Evolutionary conservation across 2,113 vertebrate genomes (phyloP).

Genomic region (Polyodon spathula): DNA sequence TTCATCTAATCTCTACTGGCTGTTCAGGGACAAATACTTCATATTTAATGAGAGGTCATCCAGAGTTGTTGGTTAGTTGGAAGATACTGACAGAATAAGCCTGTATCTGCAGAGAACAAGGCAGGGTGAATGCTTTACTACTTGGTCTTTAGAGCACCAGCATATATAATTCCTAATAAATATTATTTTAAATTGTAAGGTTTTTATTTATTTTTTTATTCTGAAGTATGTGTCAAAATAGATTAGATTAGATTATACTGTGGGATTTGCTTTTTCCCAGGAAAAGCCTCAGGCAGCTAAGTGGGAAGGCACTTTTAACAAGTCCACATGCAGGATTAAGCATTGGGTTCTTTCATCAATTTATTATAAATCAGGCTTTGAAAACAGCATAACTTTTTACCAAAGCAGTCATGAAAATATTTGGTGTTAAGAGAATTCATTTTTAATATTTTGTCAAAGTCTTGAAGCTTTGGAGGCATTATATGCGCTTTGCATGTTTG

Average conservation of each 20-base stretch:
- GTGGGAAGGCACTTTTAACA: constrained; percentile 30
- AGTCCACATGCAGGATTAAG: constrained; percentile 31
- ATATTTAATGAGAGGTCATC: constrained; percentile 8
- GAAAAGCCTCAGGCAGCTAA: constrained; percentile 37
- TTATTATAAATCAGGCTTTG: constrained; percentile 33
- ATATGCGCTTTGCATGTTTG: no score
- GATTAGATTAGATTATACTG: constrained; percentile 35
- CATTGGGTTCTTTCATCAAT: constrained; percentile 32
- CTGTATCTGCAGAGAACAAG: neutral
- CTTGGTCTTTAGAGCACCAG: constrained; percentile 17
- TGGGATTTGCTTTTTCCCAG: constrained; percentile 36
- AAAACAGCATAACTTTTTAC: no score
- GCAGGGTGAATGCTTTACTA: neutral
- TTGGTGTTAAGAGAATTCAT: constrained; percentile 14
- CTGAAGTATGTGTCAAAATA: constrained; percentile 40
- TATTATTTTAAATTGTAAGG: constrained; percentile 47
- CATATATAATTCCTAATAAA: constrained; percentile 38
- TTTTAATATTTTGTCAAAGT: constrained; percentile 24
- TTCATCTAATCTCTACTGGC: neutral
- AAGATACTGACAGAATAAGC: neutral
- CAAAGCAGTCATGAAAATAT: no score
- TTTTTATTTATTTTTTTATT: constrained; percentile 44
- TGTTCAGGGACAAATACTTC: neutral
- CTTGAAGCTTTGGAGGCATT: no score
- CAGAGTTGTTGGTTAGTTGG: neutral